Evolutionary conservation across 1,140 invertebrate species (phyloP).

Genomic region (Psix sp.): DNA sequence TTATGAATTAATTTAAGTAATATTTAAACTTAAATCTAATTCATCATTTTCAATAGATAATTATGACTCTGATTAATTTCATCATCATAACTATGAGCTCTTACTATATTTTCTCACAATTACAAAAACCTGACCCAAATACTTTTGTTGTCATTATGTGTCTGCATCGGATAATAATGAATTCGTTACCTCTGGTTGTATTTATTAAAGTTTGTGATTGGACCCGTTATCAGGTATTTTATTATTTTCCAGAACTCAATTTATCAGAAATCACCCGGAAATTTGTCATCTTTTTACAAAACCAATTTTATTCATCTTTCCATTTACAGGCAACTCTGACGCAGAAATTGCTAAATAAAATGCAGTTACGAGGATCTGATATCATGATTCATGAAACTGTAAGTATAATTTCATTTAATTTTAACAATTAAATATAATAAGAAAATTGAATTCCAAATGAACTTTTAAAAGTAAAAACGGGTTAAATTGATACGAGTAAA

Average conservation of each 20-base stretch:
- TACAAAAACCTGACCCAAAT: constrained; percentile 9
- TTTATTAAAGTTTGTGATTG: constrained; percentile 50
- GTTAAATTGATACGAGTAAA: no score
- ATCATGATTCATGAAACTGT: constrained; percentile 12
- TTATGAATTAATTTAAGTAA: no score
- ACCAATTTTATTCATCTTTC: no score
- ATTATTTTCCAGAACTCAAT: background rate
- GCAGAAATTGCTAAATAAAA: constrained; percentile 26
- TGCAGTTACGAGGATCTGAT: constrained; percentile 10
- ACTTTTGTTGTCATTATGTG: constrained; percentile 17
- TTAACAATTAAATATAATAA: background rate
- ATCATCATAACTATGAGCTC: constrained; percentile 27
- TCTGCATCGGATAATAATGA: constrained; percentile 29
- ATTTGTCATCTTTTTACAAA: background rate
- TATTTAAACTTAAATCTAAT: no score
- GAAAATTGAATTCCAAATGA: no score
- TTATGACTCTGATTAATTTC: constrained; percentile 35
- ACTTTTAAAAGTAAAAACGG: no score
- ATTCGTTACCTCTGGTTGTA: constrained; percentile 18
- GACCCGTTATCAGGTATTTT: constrained; percentile 34
- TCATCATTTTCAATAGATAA: constrained; percentile 18
- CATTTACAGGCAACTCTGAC: constrained; percentile 16
- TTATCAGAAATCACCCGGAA: background rate
- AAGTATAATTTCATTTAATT: constrained; percentile 6
- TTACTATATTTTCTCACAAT: constrained; percentile 37